Evolutionary conservation across 2,888 invertebrate genomes (phyloP).

Genomic region (Trachelus stipa): DNA sequence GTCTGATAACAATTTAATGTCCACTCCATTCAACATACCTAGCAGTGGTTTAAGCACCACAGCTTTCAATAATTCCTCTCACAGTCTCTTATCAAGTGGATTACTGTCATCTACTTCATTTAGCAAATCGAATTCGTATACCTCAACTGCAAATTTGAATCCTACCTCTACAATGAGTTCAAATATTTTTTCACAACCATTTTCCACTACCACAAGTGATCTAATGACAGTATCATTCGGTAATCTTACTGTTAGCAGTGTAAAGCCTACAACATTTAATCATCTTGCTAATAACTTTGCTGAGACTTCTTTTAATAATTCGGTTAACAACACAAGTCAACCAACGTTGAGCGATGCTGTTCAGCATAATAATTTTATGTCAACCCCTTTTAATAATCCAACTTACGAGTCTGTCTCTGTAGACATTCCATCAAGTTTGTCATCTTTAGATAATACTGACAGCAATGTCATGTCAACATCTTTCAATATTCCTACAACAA

Average conservation of each 20-base stretch:
- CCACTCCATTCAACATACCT: slow-evolving; percentile 50
- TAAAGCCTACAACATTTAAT: slow-evolving; percentile 25
- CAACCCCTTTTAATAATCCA: slow-evolving; percentile 45
- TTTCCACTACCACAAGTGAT: slow-evolving; percentile 36
- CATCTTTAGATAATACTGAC: slow-evolving; percentile 40
- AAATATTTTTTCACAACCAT: slow-evolving; percentile 25
- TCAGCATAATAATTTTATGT: slow-evolving; percentile 40
- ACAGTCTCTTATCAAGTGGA: slow-evolving; percentile 30
- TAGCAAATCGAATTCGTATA: slow-evolving; percentile 32
- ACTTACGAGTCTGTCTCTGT: slow-evolving; percentile 40
- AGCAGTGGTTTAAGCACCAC: slow-evolving; percentile 26
- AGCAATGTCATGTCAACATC: slow-evolving; percentile 57
- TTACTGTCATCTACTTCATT: slow-evolving; percentile 41
- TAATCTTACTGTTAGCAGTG: slow-evolving; percentile 24
- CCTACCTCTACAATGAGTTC: slow-evolving; percentile 22
- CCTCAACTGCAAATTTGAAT: slow-evolving; percentile 23
- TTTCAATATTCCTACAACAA: slow-evolving; percentile 40
- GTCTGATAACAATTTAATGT: slow-evolving; percentile 46
- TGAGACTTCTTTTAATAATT: slow-evolving; percentile 11
- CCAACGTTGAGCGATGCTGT: slow-evolving; percentile 26
- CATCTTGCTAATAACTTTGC: slow-evolving; percentile 19
- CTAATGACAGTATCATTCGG: slow-evolving; percentile 46
- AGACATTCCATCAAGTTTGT: slow-evolving; percentile 38
- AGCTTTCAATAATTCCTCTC: slow-evolving; percentile 36
- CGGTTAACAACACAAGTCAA: slow-evolving; percentile 16